A percentile compares a stretch with the other conserved stretches of the same genome.
phyloP scores from a whole-genome alignment of 2,113 vertebrate genomes.

The Tragelaphus strepsiceros region DNA sequence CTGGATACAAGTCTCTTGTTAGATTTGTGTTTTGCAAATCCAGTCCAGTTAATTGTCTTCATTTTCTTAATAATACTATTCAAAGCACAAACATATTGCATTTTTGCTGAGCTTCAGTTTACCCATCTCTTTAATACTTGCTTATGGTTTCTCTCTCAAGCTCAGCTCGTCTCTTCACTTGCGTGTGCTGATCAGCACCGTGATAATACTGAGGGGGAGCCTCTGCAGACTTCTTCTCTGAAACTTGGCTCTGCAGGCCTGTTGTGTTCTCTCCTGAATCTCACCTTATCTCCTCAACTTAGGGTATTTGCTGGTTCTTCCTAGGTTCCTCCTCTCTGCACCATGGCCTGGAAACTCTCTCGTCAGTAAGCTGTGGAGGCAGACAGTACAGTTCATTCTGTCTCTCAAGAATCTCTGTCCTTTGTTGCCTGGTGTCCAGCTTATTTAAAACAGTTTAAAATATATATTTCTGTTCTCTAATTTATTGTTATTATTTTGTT shows the following conservation, averaged over 20 bases:
- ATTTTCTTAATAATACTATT: background rate
- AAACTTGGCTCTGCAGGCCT: background rate
- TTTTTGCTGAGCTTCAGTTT: background rate
- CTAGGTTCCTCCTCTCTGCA: background rate
- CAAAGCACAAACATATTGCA: background rate
- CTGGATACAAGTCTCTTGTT: background rate
- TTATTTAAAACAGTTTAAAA: background rate
- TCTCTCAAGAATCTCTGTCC: background rate
- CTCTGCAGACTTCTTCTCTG: background rate
- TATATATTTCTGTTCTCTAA: background rate
- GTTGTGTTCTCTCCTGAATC: background rate
- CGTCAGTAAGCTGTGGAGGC: background rate
- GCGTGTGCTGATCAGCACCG: too few species aligned
- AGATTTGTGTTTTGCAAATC: background rate
- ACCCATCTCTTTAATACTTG: background rate
- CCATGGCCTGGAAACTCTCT: background rate
- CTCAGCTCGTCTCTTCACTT: background rate
- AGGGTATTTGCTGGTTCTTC: background rate
- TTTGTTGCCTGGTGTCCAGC: background rate
- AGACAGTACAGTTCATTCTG: too few species aligned
- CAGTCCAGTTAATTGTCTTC: background rate
- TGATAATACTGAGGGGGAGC: rapidly evolving
- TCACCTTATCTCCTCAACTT: background rate
- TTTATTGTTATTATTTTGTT: background rate
- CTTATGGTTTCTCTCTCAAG: background rate